phyloP scores from a whole-genome alignment of 2,888 invertebrate genomes.

The Drosophila algonquin region DNA sequence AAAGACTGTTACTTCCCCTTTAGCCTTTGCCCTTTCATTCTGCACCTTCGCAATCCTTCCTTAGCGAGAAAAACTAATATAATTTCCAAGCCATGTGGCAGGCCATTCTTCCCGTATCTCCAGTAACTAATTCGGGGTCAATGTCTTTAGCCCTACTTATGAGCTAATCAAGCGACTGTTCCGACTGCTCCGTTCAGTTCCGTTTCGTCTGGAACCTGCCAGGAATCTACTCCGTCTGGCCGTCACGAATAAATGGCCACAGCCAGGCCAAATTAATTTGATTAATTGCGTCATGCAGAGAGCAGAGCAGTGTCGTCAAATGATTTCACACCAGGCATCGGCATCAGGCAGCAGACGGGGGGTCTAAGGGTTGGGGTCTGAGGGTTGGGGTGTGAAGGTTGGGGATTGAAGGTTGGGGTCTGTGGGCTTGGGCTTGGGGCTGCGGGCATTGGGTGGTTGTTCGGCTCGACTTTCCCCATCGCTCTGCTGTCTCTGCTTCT shows the following conservation, averaged over 20 bases:
- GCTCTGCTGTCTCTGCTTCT: slow-evolving; percentile 17
- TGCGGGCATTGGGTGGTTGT: neutral
- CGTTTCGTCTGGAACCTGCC: slow-evolving; percentile 6
- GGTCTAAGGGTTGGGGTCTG: no score
- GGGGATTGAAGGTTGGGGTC: no score
- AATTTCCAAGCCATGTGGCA: neutral
- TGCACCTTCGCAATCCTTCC: neutral
- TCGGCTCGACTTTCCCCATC: slow-evolving; percentile 2
- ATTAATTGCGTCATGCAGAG: slow-evolving; percentile 78
- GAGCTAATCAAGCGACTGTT: slow-evolving; percentile 64
- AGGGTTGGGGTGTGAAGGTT: no score
- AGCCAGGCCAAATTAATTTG: slow-evolving; percentile 66
- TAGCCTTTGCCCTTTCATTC: neutral
- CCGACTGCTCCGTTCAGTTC: slow-evolving; percentile 4
- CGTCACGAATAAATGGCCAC: slow-evolving; percentile 38
- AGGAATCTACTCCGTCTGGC: slow-evolving; percentile 27
- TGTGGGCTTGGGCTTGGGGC: no score
- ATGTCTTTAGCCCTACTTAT: slow-evolving; percentile 55
- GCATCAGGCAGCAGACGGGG: slow-evolving; percentile 1
- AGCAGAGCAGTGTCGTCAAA: slow-evolving; percentile 69
- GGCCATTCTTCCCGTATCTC: neutral
- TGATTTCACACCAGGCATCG: slow-evolving; percentile 69
- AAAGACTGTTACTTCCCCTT: no score
- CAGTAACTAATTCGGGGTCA: slow-evolving; percentile 23
- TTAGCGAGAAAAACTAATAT: neutral